Conservation (phyloP, 2,888 invertebrate species). For the Andrena haemorrhoa region DNA sequence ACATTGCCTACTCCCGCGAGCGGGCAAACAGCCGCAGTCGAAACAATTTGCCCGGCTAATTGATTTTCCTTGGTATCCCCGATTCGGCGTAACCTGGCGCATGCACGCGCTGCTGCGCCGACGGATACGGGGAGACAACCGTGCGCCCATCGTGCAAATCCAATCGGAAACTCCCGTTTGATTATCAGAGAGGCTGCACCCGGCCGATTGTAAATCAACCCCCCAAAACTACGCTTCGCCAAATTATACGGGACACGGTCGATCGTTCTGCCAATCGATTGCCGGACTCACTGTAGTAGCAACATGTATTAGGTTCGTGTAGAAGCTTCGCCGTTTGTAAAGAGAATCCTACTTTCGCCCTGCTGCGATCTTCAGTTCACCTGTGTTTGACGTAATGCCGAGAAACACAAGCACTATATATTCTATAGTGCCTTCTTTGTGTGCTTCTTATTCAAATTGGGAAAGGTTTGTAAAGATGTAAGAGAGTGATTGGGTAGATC, state of each 20-base stretch:
- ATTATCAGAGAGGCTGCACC: constrained; percentile 68
- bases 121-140: constrained; percentile 53
- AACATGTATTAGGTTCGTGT: too few species aligned
- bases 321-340: too few species aligned
- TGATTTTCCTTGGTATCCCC: constrained; percentile 76
- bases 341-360: too few species aligned
- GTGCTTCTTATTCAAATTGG: too few species aligned
- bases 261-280: constrained; percentile 51
- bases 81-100: constrained; percentile 52
- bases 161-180: constrained; percentile 72
- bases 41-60: constrained; percentile 76
- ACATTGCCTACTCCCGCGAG: constrained; percentile 61
- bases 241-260: constrained; percentile 60
- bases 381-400: too few species aligned
- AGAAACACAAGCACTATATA: too few species aligned
- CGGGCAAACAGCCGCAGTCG: constrained; percentile 71
- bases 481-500: too few species aligned
- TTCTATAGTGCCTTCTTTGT: too few species aligned
- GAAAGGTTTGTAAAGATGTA: too few species aligned
- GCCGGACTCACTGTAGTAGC: not conserved
- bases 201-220: constrained; percentile 72
- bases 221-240: constrained; percentile 52
- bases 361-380: too few species aligned
- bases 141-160: constrained; percentile 63
- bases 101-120: constrained; percentile 42